Evolutionary conservation across 2,113 vertebrate genomes (phyloP), one percentile per base, ranked within the genome.

Genomic region (Symphodus melops): DNA sequence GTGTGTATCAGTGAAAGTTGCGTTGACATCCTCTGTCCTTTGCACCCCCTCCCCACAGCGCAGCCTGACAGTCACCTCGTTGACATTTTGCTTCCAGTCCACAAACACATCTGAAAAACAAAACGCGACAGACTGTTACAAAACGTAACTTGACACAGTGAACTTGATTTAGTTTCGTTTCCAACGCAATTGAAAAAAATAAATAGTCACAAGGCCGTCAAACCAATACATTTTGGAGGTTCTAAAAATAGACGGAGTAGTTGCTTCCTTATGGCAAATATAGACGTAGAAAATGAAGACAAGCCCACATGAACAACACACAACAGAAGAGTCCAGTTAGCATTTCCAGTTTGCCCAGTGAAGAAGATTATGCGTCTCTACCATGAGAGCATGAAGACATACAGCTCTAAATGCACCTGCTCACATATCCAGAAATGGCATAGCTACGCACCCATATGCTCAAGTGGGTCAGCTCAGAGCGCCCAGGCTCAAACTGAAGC

Each of bases 51-150:
- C 91, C 73, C 96, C 97, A 79, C 95, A 92, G 46, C 94, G 95
- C 78, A 99, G 93, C 73, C 96, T 95, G 46, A 99, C 96, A 0
- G 96, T 97, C 74, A 99, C 95, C 75, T 99, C 97, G 1, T 94
- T 95, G 0, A 95, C 94, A 11, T 95, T 99, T 93, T 99, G 98
- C 86, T 95, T 98, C 98, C 98, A 99, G 85, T 98, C 97, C 36
- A 97, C 86, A 88, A 97, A 95, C 84, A 97, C 84, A 57, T 99
- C 97, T 99, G 86, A 17, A 77, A 81, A 64, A 67, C 14, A 80
- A 12, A 72, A 23, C 3, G 17, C 3, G 52, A 44, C 2, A 3
- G 9, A 49, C n/a, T n/a, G 36, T 64, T 48, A 63, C 10, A 20
- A 2, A 8, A 54, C 5, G 28, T 46, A 8, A 61, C 72, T 54